A percentile compares a stretch with the other conserved stretches of the same genome.
Conservation (phyloP, 2,888 invertebrate genomes). For the Drosophila paracracens region DNA sequence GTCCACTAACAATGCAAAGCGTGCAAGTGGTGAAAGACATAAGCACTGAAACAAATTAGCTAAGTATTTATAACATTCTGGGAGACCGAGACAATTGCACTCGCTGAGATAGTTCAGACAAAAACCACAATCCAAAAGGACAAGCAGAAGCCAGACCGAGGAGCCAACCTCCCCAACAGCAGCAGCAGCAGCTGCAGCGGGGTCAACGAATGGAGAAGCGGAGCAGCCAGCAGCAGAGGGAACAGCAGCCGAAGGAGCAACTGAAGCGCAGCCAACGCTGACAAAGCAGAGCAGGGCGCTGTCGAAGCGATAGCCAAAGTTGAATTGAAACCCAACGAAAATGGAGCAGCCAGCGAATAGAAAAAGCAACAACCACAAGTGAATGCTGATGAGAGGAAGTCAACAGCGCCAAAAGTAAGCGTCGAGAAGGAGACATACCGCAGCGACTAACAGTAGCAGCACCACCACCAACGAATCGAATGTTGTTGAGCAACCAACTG, state of each 20-base stretch:
- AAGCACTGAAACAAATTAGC: too few relatives aligned
- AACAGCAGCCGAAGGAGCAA: slow-evolving; percentile 15
- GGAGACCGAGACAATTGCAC: too few relatives aligned
- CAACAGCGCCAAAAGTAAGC: slow-evolving; percentile 51
- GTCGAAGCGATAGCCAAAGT: slow-evolving; percentile 45
- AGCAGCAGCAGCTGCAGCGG: slow-evolving; percentile 43
- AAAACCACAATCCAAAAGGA: slow-evolving; percentile 87
- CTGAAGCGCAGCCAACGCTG: slow-evolving; percentile 2
- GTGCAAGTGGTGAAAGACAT: not conserved
- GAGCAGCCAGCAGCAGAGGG: slow-evolving; percentile 86
- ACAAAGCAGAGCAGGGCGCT: slow-evolving; percentile 30
- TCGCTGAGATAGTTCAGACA: too few relatives aligned
- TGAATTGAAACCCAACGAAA: slow-evolving; percentile 66
- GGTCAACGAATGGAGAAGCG: slow-evolving; percentile 86
- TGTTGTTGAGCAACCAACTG: slow-evolving; percentile 11
- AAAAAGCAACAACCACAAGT: slow-evolving; percentile 51
- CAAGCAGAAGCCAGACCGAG: slow-evolving; percentile 91
- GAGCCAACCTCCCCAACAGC: slow-evolving; percentile 83
- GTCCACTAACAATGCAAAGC: not conserved
- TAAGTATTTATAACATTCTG: too few relatives aligned
- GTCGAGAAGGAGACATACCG: slow-evolving; percentile 53
- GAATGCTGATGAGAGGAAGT: slow-evolving; percentile 68
- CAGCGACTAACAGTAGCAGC: slow-evolving; percentile 22
- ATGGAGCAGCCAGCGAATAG: slow-evolving; percentile 72
- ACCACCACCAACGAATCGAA: slow-evolving; percentile 47